Conservation (phyloP, 1,140 invertebrate genomes). For the Drosophila sulfurigaster region DNA sequence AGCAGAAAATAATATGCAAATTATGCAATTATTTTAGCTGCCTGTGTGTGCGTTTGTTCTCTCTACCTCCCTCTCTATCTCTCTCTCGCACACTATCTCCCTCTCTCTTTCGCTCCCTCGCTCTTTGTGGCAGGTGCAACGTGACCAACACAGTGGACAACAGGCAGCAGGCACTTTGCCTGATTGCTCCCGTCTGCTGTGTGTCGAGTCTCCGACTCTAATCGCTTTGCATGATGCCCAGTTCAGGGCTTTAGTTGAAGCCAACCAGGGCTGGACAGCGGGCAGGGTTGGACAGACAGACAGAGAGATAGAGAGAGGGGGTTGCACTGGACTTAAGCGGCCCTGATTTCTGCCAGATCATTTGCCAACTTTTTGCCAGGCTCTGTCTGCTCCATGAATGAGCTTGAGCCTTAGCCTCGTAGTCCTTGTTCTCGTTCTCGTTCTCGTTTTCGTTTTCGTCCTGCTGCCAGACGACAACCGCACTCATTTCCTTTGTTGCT, state of each 20-base stretch:
- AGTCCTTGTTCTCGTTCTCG: neutral
- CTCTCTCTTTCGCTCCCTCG: constrained; percentile 9
- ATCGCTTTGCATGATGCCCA: constrained; percentile 56
- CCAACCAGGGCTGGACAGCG: neutral
- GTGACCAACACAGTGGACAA: constrained; percentile 49
- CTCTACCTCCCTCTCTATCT: constrained; percentile 17
- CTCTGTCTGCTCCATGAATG: neutral
- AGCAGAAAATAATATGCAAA: constrained; percentile 83
- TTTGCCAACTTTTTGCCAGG: constrained; percentile 69
- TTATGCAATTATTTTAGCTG: constrained; percentile 82
- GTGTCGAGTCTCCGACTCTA: constrained; percentile 62
- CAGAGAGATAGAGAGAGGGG: neutral
- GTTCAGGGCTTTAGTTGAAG: neutral
- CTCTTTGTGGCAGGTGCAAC: constrained; percentile 59
- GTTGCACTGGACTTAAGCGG: constrained; percentile 59
- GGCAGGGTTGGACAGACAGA: neutral
- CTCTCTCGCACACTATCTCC: neutral
- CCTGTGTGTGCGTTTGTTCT: constrained; percentile 14
- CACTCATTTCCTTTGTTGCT: constrained; percentile 65
- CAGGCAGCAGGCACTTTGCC: constrained; percentile 73
- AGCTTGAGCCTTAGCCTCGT: constrained; percentile 3
- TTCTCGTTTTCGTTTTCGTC: neutral
- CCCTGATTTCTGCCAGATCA: constrained; percentile 80
- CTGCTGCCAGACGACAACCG: constrained; percentile 49
- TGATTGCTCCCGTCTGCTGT: constrained; percentile 75